Conservation (phyloP, 2,888 invertebrate species). For the Zaprionus obscuricornis region DNA sequence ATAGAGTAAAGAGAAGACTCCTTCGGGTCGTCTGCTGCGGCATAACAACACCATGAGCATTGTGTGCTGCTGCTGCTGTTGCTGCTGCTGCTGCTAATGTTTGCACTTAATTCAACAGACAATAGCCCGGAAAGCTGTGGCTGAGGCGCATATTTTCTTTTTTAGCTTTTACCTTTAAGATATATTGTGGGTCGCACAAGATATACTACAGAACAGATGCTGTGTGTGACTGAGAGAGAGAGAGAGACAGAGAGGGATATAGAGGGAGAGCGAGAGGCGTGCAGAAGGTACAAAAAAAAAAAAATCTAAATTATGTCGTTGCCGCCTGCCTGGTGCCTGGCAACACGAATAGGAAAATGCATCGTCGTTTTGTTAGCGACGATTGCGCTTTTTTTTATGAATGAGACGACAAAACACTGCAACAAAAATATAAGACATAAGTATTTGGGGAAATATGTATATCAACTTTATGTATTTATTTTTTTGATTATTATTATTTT, state of each 20-base stretch:
- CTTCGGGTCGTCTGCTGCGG: too few relatives aligned
- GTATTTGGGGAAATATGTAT: slow-evolving; percentile 20
- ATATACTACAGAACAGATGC: too few relatives aligned
- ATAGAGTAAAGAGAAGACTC: slow-evolving; percentile 11
- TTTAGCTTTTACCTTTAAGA: slow-evolving; percentile 55
- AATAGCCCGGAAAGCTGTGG: slow-evolving; percentile 62
- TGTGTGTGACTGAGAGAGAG: too few relatives aligned
- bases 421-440: slow-evolving; percentile 10
- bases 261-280: background rate
- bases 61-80: slow-evolving; percentile 34
- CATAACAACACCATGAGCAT: slow-evolving; percentile 30
- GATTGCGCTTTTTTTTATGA: slow-evolving; percentile 62
- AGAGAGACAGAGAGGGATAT: background rate
- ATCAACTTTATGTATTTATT: too few relatives aligned
- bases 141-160: slow-evolving; percentile 52
- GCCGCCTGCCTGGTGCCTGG: slow-evolving; percentile 42
- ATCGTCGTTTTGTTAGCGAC: slow-evolving; percentile 71
- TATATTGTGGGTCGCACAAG: too few relatives aligned
- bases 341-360: slow-evolving; percentile 61
- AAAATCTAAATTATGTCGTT: slow-evolving; percentile 79
- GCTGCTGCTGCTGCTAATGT: slow-evolving; percentile 64
- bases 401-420: slow-evolving; percentile 41
- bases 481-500: too few relatives aligned
- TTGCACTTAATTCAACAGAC: slow-evolving; percentile 79
- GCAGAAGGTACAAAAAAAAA: slow-evolving; percentile 32